Evolutionary conservation across 35 echinoderm and acorn worm genomes (phyloP), one percentile per base, ranked within the genome.

Genomic region (Apostichopus californicus): DNA sequence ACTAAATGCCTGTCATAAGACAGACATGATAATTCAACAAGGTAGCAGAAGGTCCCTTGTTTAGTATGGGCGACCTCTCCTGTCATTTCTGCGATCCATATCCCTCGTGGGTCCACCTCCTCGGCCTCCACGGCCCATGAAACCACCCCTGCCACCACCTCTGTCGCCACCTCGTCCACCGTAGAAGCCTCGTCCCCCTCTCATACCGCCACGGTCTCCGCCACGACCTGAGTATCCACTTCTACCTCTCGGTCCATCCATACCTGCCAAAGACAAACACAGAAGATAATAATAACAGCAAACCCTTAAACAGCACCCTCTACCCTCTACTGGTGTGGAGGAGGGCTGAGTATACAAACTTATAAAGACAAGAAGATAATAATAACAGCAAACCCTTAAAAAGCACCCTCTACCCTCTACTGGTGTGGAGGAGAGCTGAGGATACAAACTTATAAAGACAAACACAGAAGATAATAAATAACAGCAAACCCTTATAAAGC

Each of bases 31-130:
- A 22, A 7, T 20, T 7, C 15, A 75, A 75, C 71, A 75, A 75
- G 71, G 71, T 75, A 18, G 7, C 2, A 22, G n/a, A 75, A 12
- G 2, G 12, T 61, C 12, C 58, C 58, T 61, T 61, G 0, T 85
- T 15, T 85, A 85, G 58, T 85, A 85, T 22, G 81, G 81, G 58
- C 81, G 81, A 58, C 81, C 81, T 85, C 81, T 85, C 54, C 81
- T 85, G 81, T 85, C 81, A 85, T 54, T 55, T 23, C 81, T 17
- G 12, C 81, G 81, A 18, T 85, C 81, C 81, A 85, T 85, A 59
- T 85, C 81, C 23, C 81, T 85, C 81, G 58, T 85, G 57, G 81
- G 81, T 85, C 81, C 81, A 85, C 81, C 81, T 60, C 81, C 81
- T 22, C 81, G 55, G 56, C 81, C 81, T 8, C 81, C 81, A 5